phyloP scores from a whole-genome alignment of 2,888 invertebrate species.

The Theretra japonica region DNA sequence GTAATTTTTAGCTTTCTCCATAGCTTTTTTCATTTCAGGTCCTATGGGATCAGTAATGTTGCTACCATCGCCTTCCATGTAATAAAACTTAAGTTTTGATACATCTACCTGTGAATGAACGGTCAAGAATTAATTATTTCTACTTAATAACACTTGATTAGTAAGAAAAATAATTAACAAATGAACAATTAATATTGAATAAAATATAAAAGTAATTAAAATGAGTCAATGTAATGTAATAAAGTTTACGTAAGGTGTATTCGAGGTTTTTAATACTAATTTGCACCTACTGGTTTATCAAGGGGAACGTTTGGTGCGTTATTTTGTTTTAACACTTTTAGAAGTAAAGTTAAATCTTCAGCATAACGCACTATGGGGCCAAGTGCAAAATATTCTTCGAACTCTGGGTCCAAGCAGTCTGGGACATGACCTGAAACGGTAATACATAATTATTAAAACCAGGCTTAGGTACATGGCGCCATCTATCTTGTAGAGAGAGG shows the following conservation, averaged over 20 bases:
- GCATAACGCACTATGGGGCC: conserved; percentile 96
- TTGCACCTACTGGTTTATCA: conserved; percentile 70
- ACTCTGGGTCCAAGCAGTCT: conserved; percentile 84
- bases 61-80: conserved; percentile 91
- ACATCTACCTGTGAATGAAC: conserved; percentile 80
- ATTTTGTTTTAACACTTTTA: conserved; percentile 87
- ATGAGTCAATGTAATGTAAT: too few species aligned
- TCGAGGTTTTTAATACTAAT: background rate
- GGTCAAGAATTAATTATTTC: background rate
- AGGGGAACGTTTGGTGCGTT: conserved; percentile 70
- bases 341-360: conserved; percentile 90
- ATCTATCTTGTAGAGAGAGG: too few species aligned
- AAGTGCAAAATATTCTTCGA: conserved; percentile 89
- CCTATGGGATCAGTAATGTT: conserved; percentile 86
- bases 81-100: conserved; percentile 89
- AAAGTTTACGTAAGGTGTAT: too few species aligned
- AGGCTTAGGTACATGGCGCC: background rate
- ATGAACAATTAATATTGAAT: too few species aligned
- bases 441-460: background rate
- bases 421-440: conserved; percentile 86
- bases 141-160: background rate
- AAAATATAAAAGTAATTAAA: too few species aligned
- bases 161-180: too few species aligned
- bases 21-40: conserved; percentile 84
- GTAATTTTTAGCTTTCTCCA: conserved; percentile 81